Percentiles rank a stretch among this genome's conserved stretches.
phyloP scores from a whole-genome alignment of 2,888 invertebrate genomes.

The Napeogenes sylphis region DNA sequence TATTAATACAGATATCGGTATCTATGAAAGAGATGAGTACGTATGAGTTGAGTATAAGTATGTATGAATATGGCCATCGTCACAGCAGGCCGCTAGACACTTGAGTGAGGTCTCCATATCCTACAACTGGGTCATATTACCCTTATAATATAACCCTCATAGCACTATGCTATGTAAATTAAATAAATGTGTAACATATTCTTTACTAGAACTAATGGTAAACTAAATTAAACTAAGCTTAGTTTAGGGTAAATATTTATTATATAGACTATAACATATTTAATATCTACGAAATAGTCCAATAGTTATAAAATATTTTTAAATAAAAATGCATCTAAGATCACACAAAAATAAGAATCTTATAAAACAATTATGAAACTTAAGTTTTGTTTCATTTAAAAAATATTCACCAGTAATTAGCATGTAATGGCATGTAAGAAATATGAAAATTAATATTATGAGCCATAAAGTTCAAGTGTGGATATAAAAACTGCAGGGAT shows the following conservation, averaged over 20 bases:
- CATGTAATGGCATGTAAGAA: too few species aligned
- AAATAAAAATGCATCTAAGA: too few species aligned
- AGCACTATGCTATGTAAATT: background rate
- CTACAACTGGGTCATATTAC: background rate
- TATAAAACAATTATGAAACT: too few species aligned
- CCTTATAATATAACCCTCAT: background rate
- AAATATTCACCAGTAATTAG: too few species aligned
- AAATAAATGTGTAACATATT: background rate
- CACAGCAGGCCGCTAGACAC: background rate
- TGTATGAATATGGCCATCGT: background rate
- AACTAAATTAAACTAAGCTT: too few species aligned
- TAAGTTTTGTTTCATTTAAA: too few species aligned
- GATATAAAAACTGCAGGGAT: conserved; percentile 43
- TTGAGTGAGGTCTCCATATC: background rate
- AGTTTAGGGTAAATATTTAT: too few species aligned
- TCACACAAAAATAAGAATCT: too few species aligned
- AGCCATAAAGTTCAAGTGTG: conserved; percentile 64
- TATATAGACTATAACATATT: too few species aligned
- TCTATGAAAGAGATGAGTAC: background rate
- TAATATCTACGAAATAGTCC: too few species aligned
- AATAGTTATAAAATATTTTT: too few species aligned
- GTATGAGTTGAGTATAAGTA: background rate
- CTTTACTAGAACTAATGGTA: background rate
- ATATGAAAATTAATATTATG: background rate
- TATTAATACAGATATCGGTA: too few species aligned